Conservation (phyloP, 2,888 invertebrate genomes). For the Nesidiocoris tenuis region DNA sequence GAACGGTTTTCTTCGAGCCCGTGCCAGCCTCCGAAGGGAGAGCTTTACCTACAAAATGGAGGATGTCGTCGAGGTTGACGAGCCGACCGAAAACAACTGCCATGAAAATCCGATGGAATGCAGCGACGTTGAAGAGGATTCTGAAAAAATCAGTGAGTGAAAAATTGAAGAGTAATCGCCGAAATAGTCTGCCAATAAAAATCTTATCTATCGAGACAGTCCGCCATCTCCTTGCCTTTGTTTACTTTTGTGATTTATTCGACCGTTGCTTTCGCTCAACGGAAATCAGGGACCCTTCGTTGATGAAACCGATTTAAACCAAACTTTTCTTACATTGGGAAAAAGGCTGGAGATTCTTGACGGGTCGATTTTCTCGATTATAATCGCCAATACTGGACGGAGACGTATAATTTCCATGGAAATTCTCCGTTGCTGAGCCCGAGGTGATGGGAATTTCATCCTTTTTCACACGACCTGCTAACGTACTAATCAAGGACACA, state of each 20-base stretch:
- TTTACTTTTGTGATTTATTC: neutral
- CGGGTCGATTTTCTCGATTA: too few relatives aligned
- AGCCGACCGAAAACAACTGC: constrained; percentile 25
- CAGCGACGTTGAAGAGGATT: constrained; percentile 46
- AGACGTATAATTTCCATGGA: too few relatives aligned
- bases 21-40: neutral
- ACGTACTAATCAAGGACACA: neutral
- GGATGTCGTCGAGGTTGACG: constrained; percentile 37
- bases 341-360: neutral
- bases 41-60: constrained; percentile 13
- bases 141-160: constrained; percentile 27
- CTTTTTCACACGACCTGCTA: neutral
- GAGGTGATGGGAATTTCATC: neutral
- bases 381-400: too few relatives aligned
- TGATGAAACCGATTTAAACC: neutral
- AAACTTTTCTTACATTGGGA: neutral
- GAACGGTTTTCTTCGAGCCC: neutral
- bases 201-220: neutral
- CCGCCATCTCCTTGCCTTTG: neutral
- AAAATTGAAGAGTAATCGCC: too few relatives aligned
- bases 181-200: too few relatives aligned
- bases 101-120: constrained; percentile 47
- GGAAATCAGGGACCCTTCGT: neutral
- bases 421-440: too few relatives aligned
- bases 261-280: neutral